Percentiles rank a stretch among this genome's conserved stretches.
phyloP scores from a whole-genome alignment of 1,140 invertebrate species.

The Laupala kohalensis region DNA sequence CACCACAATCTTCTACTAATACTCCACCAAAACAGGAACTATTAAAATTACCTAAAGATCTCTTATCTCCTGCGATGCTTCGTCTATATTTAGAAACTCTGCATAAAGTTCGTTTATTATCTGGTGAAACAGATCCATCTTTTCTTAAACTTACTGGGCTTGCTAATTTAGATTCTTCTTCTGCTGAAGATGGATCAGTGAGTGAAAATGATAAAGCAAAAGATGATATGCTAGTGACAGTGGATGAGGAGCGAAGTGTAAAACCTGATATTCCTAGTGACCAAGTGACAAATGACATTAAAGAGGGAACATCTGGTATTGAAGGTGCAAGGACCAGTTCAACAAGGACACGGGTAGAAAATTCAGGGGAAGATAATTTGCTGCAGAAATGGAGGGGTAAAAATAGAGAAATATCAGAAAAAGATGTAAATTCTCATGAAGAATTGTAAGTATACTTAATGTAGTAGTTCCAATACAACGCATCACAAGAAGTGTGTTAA shows the following conservation, averaged over 20 bases:
- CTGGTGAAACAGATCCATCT: not conserved
- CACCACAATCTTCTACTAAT: not conserved
- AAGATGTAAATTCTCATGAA: not conserved
- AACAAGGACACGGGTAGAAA: not conserved
- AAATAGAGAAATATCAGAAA: not conserved
- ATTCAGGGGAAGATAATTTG: not conserved
- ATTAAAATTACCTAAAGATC: not conserved
- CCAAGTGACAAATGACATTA: not conserved
- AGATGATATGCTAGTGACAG: not conserved
- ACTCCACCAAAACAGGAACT: not conserved
- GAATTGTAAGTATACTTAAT: not conserved
- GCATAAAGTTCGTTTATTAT: not conserved
- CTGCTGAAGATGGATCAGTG: not conserved
- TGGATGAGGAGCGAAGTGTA: not conserved
- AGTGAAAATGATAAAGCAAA: not conserved
- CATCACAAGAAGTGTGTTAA: not conserved
- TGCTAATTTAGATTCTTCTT: not conserved
- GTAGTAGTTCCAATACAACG: not conserved
- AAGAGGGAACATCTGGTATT: not conserved
- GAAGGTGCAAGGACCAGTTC: not conserved
- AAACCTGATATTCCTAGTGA: not conserved
- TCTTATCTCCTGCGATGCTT: not conserved
- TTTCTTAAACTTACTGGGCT: not conserved
- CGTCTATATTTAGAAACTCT: not conserved
- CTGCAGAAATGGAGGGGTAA: too few relatives aligned